phyloP scores from a whole-genome alignment of 2,797 vertebrate genomes.

The Mallotus villosus region DNA sequence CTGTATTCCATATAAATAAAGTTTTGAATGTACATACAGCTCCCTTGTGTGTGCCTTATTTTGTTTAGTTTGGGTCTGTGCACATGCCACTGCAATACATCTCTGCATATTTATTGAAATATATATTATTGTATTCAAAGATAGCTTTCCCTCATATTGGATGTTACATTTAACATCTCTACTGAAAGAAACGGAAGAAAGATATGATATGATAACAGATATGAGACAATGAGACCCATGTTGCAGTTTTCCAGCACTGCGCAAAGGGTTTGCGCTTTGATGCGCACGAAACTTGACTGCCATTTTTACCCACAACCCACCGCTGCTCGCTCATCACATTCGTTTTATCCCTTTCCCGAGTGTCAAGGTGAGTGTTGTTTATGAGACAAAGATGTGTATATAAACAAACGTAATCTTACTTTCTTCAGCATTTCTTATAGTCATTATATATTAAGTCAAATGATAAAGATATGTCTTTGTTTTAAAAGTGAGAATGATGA shows the following conservation, averaged over 20 bases:
- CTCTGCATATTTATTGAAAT: background rate
- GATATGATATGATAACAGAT: background rate
- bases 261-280: background rate
- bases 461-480: too few relatives aligned
- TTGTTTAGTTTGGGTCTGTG: too few relatives aligned
- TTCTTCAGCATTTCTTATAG: background rate
- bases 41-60: background rate
- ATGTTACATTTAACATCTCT: too few relatives aligned
- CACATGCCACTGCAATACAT: background rate
- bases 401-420: background rate
- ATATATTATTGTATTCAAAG: background rate
- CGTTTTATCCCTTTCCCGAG: constrained; percentile 19
- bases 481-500: too few relatives aligned
- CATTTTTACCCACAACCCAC: constrained; percentile 57
- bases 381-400: background rate
- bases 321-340: constrained; percentile 30
- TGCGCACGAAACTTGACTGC: background rate
- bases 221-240: background rate
- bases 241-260: background rate
- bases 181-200: background rate
- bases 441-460: too few relatives aligned
- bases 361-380: constrained; percentile 71
- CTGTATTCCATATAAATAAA: constrained; percentile 96
- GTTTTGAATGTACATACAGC: constrained; percentile 87
- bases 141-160: background rate